Evolutionary conservation across 2,113 vertebrate species (phyloP), one percentile per base, ranked within the genome.

Genomic region (Triplophysa siluroides): DNA sequence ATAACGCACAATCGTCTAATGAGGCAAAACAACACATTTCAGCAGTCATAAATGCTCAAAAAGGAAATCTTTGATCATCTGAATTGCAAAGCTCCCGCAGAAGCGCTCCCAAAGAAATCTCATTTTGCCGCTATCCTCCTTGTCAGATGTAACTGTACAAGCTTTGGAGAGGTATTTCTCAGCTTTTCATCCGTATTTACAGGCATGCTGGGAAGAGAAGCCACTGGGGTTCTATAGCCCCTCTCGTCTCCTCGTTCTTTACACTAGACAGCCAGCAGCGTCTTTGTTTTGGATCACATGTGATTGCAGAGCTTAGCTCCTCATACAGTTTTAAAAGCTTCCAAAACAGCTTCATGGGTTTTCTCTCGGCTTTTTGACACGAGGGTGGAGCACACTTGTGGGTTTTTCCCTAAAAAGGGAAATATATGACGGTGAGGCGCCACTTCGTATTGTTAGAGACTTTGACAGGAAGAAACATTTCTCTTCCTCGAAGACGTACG

Each of bases 381-480:
- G 24, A 52, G 4, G 52, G 29, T 60, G 70, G 50, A 58, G 54
- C 54, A 38, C 18, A 43, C 12, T 2, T 54, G 18, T 8, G 14
- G 4, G 38, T 60, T 61, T 62, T n/a, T 56, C 33, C 33, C 33
- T 38, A 61, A 75, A 61, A 75, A 62, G 72, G 56, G 14, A 76
- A 76, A 26, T 6, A 63, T 76, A 64, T 19, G n/a, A 45, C 2
- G 21, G 38, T 76, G 43, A 64, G 73, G 23, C 23, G 11, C 62
- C 9, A 2, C 69, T 26, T 75, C 24, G 72, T 75, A 19, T 75
- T 62, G 41, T 63, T 29, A 8, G 60, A 64, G 73, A 62, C 29
- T 76, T 41, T 76, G 60, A 76, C 73, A 50, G 58, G 43, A 63
- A 60, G 61, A 76, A 76, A 23, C 73, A 64, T 76, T 64, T 63